Evolutionary conservation across 2,797 vertebrate species (phyloP).

Genomic region (Acomys russatus): DNA sequence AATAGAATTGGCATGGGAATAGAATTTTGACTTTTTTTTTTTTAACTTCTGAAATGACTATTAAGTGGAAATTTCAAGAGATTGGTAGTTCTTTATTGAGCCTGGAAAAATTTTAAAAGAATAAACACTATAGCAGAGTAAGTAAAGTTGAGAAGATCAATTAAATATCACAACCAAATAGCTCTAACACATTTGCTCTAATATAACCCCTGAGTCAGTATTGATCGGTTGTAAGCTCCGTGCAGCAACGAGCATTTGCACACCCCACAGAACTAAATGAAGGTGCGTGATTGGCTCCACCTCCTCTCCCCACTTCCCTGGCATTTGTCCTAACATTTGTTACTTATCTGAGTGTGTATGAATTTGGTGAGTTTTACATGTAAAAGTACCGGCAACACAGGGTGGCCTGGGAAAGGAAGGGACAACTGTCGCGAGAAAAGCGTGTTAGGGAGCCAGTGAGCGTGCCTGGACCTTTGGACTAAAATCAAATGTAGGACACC

Average conservation of each 20-base stretch:
- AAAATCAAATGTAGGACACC: constrained; percentile 27
- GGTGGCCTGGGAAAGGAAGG: neutral
- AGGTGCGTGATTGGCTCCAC: neutral
- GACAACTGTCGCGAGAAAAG: constrained; percentile 11
- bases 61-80: constrained; percentile 49
- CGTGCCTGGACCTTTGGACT: neutral
- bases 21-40: neutral
- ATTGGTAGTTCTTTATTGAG: neutral
- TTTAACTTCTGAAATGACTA: constrained; percentile 43
- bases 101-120: constrained; percentile 50
- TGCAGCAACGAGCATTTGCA: constrained; percentile 41
- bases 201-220: constrained; percentile 76
- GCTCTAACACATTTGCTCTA: constrained; percentile 71
- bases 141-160: constrained; percentile 40
- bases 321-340: neutral
- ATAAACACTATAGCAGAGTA: constrained; percentile 43
- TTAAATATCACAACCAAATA: constrained; percentile 56
- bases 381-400: constrained; percentile 27
- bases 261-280: neutral
- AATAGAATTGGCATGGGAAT: neutral
- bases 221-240: constrained; percentile 71
- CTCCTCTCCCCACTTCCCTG: neutral
- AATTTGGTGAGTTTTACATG: neutral
- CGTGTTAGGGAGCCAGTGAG: constrained; percentile 32
- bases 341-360: neutral